These are phyloP conservation scores for Phlogophora meticulosa DNA, from an alignment of 2,888 invertebrate genomes.

Conservation along the genomic window DNA sequence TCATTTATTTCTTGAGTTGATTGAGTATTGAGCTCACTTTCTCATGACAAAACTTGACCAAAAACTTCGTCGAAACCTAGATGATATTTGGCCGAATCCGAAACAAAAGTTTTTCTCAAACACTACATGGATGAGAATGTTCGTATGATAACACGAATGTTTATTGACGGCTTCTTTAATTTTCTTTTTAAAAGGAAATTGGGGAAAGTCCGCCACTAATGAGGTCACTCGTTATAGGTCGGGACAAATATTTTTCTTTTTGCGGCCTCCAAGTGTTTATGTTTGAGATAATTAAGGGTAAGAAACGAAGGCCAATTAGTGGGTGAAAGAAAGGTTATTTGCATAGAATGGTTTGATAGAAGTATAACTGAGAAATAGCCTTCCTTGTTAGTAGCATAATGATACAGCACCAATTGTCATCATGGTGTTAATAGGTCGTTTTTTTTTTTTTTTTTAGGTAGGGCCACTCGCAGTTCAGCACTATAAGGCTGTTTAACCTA, in stretches of 20 bases:
- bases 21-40: no score
- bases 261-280: slow-evolving; percentile 48
- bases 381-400: no score
- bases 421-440: no score
- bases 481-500: no score
- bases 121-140: background rate
- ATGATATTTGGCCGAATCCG: slow-evolving; percentile 2
- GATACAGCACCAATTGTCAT: no score
- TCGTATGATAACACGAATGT: slow-evolving; percentile 4
- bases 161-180: slow-evolving; percentile 43
- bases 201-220: slow-evolving; percentile 53
- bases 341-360: slow-evolving; percentile 9
- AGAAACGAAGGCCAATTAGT: slow-evolving; percentile 55
- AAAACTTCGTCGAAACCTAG: background rate
- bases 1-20: no score
- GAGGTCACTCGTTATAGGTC: slow-evolving; percentile 59
- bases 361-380: background rate
- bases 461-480: no score
- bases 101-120: background rate
- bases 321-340: slow-evolving; percentile 30
- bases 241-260: slow-evolving; percentile 59
- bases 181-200: slow-evolving; percentile 51
- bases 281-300: slow-evolving; percentile 53
- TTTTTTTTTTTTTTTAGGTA: no score
- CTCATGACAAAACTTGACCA: background rate